Evolutionary conservation across 2,113 vertebrate species (phyloP).

Genomic region (Chiloscyllium plagiosum): DNA sequence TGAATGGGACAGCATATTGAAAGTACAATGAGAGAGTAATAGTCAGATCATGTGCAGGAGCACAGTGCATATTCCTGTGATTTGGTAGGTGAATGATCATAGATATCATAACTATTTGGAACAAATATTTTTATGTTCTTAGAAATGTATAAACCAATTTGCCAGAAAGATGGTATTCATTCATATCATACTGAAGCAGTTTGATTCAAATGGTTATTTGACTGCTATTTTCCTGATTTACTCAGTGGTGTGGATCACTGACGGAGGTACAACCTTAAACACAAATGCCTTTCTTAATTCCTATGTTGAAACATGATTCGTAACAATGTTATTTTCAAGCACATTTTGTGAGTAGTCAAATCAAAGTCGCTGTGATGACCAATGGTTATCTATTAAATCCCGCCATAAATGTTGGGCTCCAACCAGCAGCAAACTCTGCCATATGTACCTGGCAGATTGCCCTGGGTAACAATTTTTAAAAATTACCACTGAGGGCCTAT

Average conservation of each 20-base stretch:
- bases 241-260: background rate
- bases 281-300: background rate
- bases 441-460: background rate
- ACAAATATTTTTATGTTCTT: background rate
- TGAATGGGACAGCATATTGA: background rate
- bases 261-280: background rate
- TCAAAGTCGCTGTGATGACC: background rate
- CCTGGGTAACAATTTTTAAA: background rate
- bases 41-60: background rate
- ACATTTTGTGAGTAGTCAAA: background rate
- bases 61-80: background rate
- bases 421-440: background rate
- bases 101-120: background rate
- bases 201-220: background rate
- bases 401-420: background rate
- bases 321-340: background rate
- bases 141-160: background rate
- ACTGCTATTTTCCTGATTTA: background rate
- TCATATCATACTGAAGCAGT: background rate
- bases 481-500: background rate
- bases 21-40: background rate
- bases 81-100: background rate
- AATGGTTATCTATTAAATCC: background rate
- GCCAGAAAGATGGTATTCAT: background rate
- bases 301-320: background rate